phyloP scores from a whole-genome alignment of 2,113 vertebrate species.

The Albula goreensis region DNA sequence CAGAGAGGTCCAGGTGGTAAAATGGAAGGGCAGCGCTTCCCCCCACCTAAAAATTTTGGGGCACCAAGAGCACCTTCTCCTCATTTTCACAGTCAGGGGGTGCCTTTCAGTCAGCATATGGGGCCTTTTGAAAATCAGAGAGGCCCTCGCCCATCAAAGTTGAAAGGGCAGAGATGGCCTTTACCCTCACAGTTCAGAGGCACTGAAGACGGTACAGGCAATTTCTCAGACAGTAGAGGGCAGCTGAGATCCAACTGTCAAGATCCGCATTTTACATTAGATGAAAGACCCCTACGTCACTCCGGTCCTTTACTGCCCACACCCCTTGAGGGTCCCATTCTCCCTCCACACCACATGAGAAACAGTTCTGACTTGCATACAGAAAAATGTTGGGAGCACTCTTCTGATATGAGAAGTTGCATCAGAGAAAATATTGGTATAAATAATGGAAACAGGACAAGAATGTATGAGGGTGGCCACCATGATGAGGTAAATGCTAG shows the following conservation, averaged over 20 bases:
- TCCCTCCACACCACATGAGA: slow-evolving; percentile 45
- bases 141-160: slow-evolving; percentile 58
- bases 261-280: slow-evolving; percentile 57
- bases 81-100: slow-evolving; percentile 37
- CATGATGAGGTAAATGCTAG: slow-evolving; percentile 67
- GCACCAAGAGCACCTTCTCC: slow-evolving; percentile 67
- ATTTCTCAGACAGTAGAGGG: slow-evolving; percentile 55
- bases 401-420: slow-evolving; percentile 60
- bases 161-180: slow-evolving; percentile 64
- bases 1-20: slow-evolving; percentile 34
- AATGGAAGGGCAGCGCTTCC: slow-evolving; percentile 22
- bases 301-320: slow-evolving; percentile 84
- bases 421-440: slow-evolving; percentile 53
- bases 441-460: slow-evolving; percentile 50
- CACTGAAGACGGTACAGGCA: slow-evolving; percentile 55
- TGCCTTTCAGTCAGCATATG: slow-evolving; percentile 46
- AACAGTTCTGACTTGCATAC: slow-evolving; percentile 62
- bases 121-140: slow-evolving; percentile 69
- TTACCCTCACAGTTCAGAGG: slow-evolving; percentile 60
- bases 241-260: slow-evolving; percentile 64
- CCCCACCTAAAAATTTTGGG: slow-evolving; percentile 54
- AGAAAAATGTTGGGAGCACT: slow-evolving; percentile 48
- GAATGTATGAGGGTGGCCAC: slow-evolving; percentile 65
- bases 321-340: slow-evolving; percentile 67
- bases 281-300: slow-evolving; percentile 58